Percentiles rank a stretch among this genome's conserved stretches.
Conservation (phyloP, 2,113 vertebrate species). For the Myrmecophaga tridactyla region DNA sequence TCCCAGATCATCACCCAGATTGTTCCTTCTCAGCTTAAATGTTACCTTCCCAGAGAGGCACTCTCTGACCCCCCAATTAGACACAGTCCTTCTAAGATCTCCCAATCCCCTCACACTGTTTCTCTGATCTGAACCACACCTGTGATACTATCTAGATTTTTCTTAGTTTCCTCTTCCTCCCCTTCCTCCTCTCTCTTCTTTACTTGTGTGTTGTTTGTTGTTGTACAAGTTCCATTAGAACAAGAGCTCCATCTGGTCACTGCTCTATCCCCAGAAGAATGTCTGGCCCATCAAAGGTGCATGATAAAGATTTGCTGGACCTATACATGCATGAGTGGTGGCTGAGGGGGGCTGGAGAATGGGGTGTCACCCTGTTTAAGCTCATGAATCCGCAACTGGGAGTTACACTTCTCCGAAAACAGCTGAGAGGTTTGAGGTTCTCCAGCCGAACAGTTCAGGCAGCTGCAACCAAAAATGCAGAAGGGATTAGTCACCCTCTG, state of each 20-base stretch:
- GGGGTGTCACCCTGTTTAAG: conserved; percentile 46
- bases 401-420: conserved; percentile 54
- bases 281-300: background rate
- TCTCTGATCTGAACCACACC: background rate
- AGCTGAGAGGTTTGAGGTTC: conserved; percentile 58
- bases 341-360: fast-evolving
- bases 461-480: conserved; percentile 81
- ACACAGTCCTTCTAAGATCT: background rate
- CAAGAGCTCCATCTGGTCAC: background rate
- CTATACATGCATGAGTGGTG: background rate
- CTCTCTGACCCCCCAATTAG: background rate
- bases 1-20: background rate
- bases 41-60: background rate
- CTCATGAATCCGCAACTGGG: background rate
- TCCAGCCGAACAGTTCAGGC: conserved; percentile 68
- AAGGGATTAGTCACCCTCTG: conserved; percentile 79
- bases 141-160: background rate
- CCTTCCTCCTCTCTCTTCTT: background rate
- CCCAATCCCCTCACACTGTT: background rate
- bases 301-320: background rate
- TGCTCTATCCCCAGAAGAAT: background rate
- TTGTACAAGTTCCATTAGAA: background rate
- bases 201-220: background rate
- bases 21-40: background rate
- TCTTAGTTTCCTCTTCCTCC: background rate